A percentile compares a stretch with the other conserved stretches of the same genome.
Conservation (phyloP, 2,113 vertebrate species). For the Galemys pyrenaicus region DNA sequence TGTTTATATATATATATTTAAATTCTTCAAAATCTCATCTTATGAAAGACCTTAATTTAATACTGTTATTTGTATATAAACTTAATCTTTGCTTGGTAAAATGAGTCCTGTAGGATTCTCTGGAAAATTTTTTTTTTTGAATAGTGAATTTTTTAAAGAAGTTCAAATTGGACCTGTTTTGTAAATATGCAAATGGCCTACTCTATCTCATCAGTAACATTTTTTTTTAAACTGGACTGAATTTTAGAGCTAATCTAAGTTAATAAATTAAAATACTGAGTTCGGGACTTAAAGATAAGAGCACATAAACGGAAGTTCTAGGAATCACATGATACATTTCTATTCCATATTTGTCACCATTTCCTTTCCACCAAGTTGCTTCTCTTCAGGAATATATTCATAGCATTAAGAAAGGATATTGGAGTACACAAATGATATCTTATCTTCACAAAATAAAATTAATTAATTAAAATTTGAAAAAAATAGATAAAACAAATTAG, state of each 20-base stretch:
- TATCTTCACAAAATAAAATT: no score
- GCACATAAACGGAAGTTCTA: not conserved
- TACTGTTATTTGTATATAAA: not conserved
- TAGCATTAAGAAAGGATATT: not conserved
- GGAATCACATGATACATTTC: not conserved
- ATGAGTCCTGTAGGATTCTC: not conserved
- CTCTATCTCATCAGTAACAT: not conserved
- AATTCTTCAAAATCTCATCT: not conserved
- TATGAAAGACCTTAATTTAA: not conserved
- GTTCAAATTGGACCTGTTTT: not conserved
- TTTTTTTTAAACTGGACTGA: not conserved
- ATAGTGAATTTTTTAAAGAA: not conserved
- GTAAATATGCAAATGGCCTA: not conserved
- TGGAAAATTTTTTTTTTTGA: not conserved
- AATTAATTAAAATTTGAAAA: no score
- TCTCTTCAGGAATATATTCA: not conserved
- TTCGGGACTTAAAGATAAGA: not conserved
- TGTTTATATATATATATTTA: constrained; percentile 20
- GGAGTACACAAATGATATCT: no score
- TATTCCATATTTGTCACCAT: not conserved
- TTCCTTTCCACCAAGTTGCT: not conserved
- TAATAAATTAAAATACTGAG: not conserved
- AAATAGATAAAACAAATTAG: no score
- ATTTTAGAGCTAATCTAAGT: constrained; percentile 2
- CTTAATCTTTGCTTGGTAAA: not conserved